Evolutionary conservation across 2,888 invertebrate species (phyloP), one percentile per base, ranked within the genome.

Genomic region (Agelastica alni): DNA sequence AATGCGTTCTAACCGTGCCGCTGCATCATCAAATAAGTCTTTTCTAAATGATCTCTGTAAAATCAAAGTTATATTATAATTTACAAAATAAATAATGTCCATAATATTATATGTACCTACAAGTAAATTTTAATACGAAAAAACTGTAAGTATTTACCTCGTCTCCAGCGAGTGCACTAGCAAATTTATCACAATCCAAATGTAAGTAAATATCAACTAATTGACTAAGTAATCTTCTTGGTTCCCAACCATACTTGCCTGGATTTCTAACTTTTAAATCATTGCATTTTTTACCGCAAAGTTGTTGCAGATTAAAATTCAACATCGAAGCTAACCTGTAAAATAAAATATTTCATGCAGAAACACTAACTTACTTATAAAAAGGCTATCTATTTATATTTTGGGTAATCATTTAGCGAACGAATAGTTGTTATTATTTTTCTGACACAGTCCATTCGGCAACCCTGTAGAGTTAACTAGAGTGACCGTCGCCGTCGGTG

Each of bases 211-310:
- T 96, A 77, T 96, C 93, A 42, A 96, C 93, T 59, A 99, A 84
- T 77, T 95, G 92, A 67, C 92, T 89, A 53, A 98, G 83, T 64
- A 99, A 81, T 64, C 89, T 85, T 67, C 94, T 85, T 13, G 98
- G 98, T 75, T 97, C 94, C 98, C 98, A 99, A 7, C 94, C 93
- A 76, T 97, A 99, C 77, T 95, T 95, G 62, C 93, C 91, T 1
- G 95, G 93, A 67, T 91, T 91, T 52, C 90, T 87, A 45, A 97
- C 96, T 82, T 94, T 94, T 57, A 96, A 81, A 75, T 89, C 89
- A 78, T 93, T 92, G 80, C 96, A 97, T 78, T 96, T 96, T 39
- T 94, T 90, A 6, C 97, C 96, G 77, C 96, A 96, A 43, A 99
- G 81, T 75, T 98, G 97, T 74, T 93, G 91, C 62, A 99, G 82